These are phyloP conservation scores for Apis dorsata DNA, from an alignment of 1,140 invertebrate species.

Conservation along the genomic window DNA sequence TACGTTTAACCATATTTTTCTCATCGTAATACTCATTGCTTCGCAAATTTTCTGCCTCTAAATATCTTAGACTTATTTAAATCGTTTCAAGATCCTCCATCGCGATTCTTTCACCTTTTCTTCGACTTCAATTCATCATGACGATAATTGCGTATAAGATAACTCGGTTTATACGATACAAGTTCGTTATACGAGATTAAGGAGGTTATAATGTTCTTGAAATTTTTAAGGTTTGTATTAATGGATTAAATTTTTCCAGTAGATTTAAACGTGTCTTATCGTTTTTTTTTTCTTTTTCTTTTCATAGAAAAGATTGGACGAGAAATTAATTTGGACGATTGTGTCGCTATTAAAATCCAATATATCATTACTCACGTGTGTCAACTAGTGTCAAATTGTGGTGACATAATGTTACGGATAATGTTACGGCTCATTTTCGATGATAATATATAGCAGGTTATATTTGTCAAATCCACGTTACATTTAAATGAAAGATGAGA, in stretches of 20 bases:
- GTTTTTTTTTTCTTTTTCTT: no score
- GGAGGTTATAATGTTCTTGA: no score
- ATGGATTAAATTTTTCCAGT: no score
- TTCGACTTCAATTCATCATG: background rate
- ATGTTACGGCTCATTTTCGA: background rate
- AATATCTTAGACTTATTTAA: background rate
- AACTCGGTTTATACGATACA: background rate
- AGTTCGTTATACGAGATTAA: no score
- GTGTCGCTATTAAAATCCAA: no score
- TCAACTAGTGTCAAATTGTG: no score
- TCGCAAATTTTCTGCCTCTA: background rate
- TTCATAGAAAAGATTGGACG: no score
- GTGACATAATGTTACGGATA: background rate
- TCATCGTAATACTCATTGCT: background rate
- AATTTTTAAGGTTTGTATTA: no score
- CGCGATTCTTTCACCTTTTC: background rate
- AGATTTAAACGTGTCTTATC: no score
- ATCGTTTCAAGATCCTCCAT: background rate
- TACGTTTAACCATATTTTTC: constrained; percentile 20
- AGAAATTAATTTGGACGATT: no score
- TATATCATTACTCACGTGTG: background rate
- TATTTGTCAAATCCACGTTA: background rate
- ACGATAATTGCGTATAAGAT: background rate
- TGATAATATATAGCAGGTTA: background rate
- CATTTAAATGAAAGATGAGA: background rate